phyloP scores from a whole-genome alignment of 2,113 vertebrate species.

The Hemicordylus capensis region DNA sequence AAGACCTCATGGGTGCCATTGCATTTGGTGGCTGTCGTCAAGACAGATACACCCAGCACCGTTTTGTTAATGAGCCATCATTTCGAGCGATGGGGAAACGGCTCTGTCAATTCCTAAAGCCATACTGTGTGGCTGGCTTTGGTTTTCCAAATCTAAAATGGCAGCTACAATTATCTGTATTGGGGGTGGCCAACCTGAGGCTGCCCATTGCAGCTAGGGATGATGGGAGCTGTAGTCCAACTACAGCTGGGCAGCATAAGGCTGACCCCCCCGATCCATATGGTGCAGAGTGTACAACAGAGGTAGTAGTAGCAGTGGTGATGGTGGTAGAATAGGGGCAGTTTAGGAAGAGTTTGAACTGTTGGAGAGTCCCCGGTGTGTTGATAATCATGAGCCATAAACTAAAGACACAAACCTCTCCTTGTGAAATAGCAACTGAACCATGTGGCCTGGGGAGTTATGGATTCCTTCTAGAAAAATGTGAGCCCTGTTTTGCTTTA shows the following conservation, averaged over 20 bases:
- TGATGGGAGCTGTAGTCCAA: too few species aligned
- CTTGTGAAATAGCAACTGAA: not conserved
- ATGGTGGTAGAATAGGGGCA: not conserved
- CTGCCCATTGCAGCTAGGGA: too few species aligned
- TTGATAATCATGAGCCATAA: constrained; percentile 11
- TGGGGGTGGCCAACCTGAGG: too few species aligned
- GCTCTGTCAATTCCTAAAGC: not conserved
- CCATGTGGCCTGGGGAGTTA: not conserved
- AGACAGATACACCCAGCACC: not conserved
- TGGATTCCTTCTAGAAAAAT: fast-evolving
- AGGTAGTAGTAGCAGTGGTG: not conserved
- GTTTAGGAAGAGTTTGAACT: not conserved
- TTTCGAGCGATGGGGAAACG: not conserved
- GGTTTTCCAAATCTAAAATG: not conserved
- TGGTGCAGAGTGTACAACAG: not conserved
- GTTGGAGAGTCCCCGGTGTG: not conserved
- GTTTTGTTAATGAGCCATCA: not conserved
- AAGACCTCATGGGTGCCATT: not conserved
- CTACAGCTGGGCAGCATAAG: too few species aligned
- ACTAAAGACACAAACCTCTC: fast-evolving
- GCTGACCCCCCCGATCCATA: too few species aligned
- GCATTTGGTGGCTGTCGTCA: not conserved
- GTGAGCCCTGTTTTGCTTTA: not conserved
- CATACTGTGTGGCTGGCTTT: not conserved
- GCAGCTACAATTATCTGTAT: not conserved